phyloP scores from a whole-genome alignment of 2,113 vertebrate species.

The Leptobrachium leishanense region DNA sequence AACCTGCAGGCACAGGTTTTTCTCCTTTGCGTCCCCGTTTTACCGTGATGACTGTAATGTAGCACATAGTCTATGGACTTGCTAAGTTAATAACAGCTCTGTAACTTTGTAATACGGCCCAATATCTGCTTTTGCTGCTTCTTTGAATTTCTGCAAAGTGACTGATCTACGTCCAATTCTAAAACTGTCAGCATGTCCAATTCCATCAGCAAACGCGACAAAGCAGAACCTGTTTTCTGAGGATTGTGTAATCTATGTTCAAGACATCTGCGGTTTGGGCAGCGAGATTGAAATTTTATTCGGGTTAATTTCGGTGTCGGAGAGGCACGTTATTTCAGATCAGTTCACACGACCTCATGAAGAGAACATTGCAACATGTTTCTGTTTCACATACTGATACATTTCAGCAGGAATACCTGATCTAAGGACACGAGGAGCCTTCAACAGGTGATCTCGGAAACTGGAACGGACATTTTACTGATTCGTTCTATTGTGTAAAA shows the following conservation, averaged over 20 bases:
- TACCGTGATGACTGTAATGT: too few relatives aligned
- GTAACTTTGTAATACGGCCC: too few relatives aligned
- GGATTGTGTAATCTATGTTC: constrained; percentile 11
- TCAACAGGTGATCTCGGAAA: background rate
- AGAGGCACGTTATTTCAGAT: constrained; percentile 12
- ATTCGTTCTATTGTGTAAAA: background rate
- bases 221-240: constrained; percentile 22
- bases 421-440: background rate
- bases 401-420: background rate
- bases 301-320: constrained; percentile 13
- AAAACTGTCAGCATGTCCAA: background rate
- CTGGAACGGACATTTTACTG: background rate
- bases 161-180: background rate
- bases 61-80: too few relatives aligned
- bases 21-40: too few relatives aligned
- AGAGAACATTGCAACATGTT: constrained; percentile 4
- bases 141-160: background rate
- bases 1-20: too few relatives aligned
- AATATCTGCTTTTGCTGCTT: too few relatives aligned
- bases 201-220: constrained; percentile 8
- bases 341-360: background rate
- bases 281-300: constrained; percentile 14
- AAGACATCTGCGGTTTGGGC: background rate
- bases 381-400: constrained; percentile 15
- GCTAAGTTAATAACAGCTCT: too few relatives aligned